Percentiles rank a stretch among this genome's conserved stretches.
These are phyloP conservation scores for Synanceia verrucosa DNA, from an alignment of 2,797 vertebrate genomes.

Conservation along the genomic window DNA sequence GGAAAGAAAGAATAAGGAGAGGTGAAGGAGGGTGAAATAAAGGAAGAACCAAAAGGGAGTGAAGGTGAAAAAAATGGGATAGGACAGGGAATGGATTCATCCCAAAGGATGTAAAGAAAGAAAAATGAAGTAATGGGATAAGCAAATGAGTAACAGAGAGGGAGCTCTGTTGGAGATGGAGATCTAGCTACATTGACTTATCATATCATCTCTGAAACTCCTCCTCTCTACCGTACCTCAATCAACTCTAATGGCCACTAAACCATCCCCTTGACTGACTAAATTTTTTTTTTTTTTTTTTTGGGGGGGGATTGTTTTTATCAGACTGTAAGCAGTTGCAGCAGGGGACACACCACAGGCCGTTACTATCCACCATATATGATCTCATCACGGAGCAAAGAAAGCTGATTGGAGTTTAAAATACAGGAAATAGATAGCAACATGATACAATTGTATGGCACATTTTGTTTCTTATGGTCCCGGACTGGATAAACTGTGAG, in stretches of 20 bases:
- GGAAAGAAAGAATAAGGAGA: slow-evolving; percentile 58
- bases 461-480: neutral
- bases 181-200: neutral
- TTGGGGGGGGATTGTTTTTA: neutral
- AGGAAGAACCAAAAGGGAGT: slow-evolving; percentile 23
- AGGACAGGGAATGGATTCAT: slow-evolving; percentile 1
- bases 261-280: neutral
- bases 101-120: slow-evolving; percentile 18
- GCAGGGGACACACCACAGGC: neutral
- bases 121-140: slow-evolving; percentile 20
- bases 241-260: neutral
- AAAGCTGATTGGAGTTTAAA: neutral
- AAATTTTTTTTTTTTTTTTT: neutral
- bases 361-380: neutral
- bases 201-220: neutral
- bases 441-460: neutral
- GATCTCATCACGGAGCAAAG: neutral
- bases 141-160: slow-evolving; percentile 18
- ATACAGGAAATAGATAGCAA: neutral
- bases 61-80: slow-evolving; percentile 4
- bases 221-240: neutral
- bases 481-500: neutral
- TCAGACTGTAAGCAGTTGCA: neutral
- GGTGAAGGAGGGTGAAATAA: slow-evolving; percentile 43
- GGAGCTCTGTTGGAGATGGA: slow-evolving; percentile 19